These are phyloP conservation scores for Mastomys natalensis DNA, from an alignment of 2,113 vertebrate genomes.

Conservation along the genomic window DNA sequence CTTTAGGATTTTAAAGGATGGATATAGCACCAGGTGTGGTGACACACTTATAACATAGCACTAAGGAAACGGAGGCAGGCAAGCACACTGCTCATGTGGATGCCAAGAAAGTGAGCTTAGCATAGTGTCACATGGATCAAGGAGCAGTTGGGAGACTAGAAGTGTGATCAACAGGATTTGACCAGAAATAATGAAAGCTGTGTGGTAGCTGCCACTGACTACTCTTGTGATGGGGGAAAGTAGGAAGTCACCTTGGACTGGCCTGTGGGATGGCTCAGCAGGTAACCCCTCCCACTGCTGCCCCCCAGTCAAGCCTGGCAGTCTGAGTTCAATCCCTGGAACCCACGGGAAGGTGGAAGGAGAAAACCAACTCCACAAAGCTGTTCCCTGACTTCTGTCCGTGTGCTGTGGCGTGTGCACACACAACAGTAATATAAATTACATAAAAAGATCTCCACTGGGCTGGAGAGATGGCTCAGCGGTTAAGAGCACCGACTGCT, in stretches of 20 bases:
- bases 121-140: background rate
- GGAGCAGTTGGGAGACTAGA: background rate
- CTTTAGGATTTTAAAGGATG: too few relatives aligned
- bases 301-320: background rate
- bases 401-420: background rate
- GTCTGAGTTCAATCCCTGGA: background rate
- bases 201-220: background rate
- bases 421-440: background rate
- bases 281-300: background rate
- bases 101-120: background rate
- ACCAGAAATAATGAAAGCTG: background rate
- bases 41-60: background rate
- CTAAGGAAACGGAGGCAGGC: background rate
- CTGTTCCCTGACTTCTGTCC: background rate
- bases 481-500: too few relatives aligned
- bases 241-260: background rate
- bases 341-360: background rate
- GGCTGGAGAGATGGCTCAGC: too few relatives aligned
- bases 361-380: background rate
- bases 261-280: too few relatives aligned
- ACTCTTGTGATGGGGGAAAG: background rate
- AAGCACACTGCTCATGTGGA: accelerated
- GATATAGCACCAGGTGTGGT: background rate
- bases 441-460: too few relatives aligned
- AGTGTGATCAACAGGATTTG: accelerated